Conservation (phyloP, 2,113 vertebrate species). For the Chaetorhynchus papuensis region DNA sequence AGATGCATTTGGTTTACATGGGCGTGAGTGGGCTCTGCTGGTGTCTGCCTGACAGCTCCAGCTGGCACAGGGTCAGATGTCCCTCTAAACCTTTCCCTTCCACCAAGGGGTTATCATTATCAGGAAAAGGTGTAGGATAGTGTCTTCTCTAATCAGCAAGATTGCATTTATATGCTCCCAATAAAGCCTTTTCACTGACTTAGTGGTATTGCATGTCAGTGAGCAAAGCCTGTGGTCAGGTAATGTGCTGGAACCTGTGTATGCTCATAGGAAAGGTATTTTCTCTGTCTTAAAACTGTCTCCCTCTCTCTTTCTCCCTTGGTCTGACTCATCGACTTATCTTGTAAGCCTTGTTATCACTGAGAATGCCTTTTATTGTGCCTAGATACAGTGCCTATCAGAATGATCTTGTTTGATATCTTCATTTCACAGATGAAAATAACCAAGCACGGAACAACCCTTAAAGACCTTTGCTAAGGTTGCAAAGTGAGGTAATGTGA, state of each 20-base stretch:
- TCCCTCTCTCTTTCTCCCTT: not conserved
- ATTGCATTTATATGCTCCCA: accelerated
- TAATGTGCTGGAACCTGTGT: not conserved
- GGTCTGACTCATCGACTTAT: not conserved
- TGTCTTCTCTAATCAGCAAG: not conserved
- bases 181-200: not conserved
- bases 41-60: not conserved
- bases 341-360: slow-evolving; percentile 6
- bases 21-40: slow-evolving; percentile 1
- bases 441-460: not conserved
- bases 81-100: not conserved
- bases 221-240: not conserved
- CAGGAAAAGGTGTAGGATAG: not conserved
- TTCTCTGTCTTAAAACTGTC: not conserved
- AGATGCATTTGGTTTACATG: not conserved
- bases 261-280: not conserved
- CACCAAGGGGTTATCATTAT: not conserved
- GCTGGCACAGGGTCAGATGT: not conserved
- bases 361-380: not conserved
- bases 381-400: not conserved
- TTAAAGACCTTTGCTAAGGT: not conserved
- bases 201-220: accelerated
- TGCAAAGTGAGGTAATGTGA: slow-evolving; percentile 4
- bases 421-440: slow-evolving; percentile 36
- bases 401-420: slow-evolving; percentile 27